Conservation (phyloP, 2,888 invertebrate genomes). For the Noctua janthina region DNA sequence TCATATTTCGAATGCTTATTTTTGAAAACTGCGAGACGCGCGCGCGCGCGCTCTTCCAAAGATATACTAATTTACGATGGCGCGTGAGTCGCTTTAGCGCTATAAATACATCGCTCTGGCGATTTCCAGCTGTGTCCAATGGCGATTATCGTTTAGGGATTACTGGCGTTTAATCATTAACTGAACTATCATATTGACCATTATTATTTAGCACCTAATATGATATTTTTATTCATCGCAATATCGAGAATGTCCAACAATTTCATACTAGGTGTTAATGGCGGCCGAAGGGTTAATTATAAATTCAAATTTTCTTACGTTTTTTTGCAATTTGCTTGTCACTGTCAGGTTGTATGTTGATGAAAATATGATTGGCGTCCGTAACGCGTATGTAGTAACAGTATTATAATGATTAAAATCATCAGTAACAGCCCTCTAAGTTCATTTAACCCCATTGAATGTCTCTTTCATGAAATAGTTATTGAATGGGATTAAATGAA, state of each 20-base stretch:
- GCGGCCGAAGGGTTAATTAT: too few relatives aligned
- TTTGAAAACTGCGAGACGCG: slow-evolving; percentile 71
- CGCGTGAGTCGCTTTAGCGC: slow-evolving; percentile 76
- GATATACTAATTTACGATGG: slow-evolving; percentile 79
- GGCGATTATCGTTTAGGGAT: slow-evolving; percentile 63
- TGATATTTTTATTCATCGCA: not conserved
- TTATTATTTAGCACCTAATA: not conserved
- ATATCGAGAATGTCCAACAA: not conserved
- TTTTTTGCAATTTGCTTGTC: too few relatives aligned
- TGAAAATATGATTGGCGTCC: too few relatives aligned
- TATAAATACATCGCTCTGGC: slow-evolving; percentile 80
- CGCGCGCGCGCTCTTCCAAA: slow-evolving; percentile 79
- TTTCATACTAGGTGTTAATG: not conserved
- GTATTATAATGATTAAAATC: too few relatives aligned
- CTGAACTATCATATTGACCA: not conserved
- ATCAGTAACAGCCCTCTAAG: too few relatives aligned
- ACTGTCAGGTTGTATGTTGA: too few relatives aligned
- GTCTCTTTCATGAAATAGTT: too few relatives aligned
- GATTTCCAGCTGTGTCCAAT: slow-evolving; percentile 69
- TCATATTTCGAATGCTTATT: slow-evolving; percentile 67
- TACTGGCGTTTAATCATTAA: slow-evolving; percentile 55
- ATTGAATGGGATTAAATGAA: too few relatives aligned
- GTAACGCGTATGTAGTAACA: too few relatives aligned
- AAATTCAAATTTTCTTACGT: too few relatives aligned
- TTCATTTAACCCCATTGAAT: too few relatives aligned